phyloP scores from a whole-genome alignment of 1,140 invertebrate species.

The Schlechtendalia chinensis region DNA sequence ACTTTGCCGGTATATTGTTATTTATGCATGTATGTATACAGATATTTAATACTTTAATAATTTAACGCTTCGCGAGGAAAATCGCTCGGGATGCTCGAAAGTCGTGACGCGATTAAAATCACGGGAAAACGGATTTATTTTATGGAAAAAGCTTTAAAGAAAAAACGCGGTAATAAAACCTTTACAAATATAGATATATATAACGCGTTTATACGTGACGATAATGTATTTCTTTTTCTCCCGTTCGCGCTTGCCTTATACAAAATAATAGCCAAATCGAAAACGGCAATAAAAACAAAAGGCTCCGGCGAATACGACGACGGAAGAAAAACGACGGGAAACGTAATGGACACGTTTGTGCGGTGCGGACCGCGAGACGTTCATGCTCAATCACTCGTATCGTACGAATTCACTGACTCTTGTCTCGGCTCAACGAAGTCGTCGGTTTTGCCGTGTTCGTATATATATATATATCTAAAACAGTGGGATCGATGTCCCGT shows the following conservation, averaged over 20 bases:
- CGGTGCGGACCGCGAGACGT: too few relatives aligned
- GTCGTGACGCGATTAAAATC: not conserved
- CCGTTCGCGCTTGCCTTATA: not conserved
- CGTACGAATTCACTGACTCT: too few relatives aligned
- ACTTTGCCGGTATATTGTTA: not conserved
- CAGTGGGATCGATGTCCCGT: too few relatives aligned
- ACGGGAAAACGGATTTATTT: constrained; percentile 1
- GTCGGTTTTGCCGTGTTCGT: too few relatives aligned
- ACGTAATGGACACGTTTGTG: too few relatives aligned
- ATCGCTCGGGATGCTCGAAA: constrained; percentile 5
- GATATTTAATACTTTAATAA: not conserved
- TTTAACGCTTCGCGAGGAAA: not conserved
- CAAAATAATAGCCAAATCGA: too few relatives aligned
- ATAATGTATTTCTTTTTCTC: not conserved
- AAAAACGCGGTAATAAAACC: not conserved
- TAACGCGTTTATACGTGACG: not conserved
- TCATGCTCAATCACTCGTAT: too few relatives aligned
- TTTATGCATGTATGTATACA: not conserved
- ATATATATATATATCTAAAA: too few relatives aligned
- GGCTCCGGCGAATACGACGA: too few relatives aligned
- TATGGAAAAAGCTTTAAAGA: not conserved
- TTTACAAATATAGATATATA: not conserved
- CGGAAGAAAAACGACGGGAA: too few relatives aligned
- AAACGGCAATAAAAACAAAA: too few relatives aligned
- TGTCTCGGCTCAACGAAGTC: too few relatives aligned